These are phyloP conservation scores for Smittia sp. DNA, from an alignment of 2,888 invertebrate species.

Conservation along the genomic window DNA sequence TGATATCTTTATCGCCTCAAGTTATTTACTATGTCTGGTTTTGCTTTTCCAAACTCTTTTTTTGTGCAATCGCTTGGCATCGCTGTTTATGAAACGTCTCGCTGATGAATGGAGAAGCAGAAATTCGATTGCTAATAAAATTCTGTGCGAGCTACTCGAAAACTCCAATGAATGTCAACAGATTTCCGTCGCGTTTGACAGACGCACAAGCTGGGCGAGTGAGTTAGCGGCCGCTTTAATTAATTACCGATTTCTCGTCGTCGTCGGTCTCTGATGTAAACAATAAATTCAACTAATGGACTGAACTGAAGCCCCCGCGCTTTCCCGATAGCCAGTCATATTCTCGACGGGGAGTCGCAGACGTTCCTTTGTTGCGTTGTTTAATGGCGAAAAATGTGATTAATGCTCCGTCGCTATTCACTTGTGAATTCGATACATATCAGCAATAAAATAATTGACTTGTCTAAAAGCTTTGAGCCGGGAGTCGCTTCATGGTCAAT, in stretches of 20 bases:
- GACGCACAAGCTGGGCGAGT: background rate
- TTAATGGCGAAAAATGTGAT: constrained; percentile 21
- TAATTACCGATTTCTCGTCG: constrained; percentile 7
- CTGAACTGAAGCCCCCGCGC: constrained; percentile 16
- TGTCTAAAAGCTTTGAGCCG: background rate
- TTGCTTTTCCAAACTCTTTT: background rate
- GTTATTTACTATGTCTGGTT: constrained; percentile 24
- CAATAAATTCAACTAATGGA: constrained; percentile 39
- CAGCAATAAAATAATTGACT: constrained; percentile 39
- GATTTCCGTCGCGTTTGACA: constrained; percentile 13
- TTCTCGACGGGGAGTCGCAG: constrained; percentile 12
- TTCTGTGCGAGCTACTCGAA: background rate
- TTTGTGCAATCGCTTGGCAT: background rate
- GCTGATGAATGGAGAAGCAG: background rate
- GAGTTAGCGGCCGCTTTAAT: background rate
- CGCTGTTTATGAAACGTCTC: background rate
- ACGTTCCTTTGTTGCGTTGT: background rate
- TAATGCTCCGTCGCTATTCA: constrained; percentile 17
- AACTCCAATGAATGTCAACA: constrained; percentile 21
- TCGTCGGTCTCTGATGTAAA: constrained; percentile 21
- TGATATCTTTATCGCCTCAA: constrained; percentile 13
- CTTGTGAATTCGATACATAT: constrained; percentile 23
- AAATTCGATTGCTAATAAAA: constrained; percentile 11
- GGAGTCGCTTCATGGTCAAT: background rate
- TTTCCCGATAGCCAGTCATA: constrained; percentile 17